Percentiles rank a stretch among this genome's conserved stretches.
These are phyloP conservation scores for Aphaenogaster floridana DNA, from an alignment of 1,140 invertebrate genomes.

Conservation along the genomic window DNA sequence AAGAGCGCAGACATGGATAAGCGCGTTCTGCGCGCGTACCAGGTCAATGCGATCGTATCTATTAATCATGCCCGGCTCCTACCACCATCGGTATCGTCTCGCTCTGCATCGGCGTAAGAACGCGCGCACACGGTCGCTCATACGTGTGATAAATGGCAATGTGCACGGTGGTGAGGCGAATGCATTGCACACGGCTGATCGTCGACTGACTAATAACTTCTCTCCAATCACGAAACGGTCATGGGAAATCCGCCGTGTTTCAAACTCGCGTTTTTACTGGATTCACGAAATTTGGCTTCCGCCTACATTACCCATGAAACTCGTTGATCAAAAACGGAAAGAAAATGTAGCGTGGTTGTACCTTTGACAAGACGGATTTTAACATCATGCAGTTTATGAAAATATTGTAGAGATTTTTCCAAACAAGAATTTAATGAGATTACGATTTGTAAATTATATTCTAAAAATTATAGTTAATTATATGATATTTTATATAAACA, in stretches of 20 bases:
- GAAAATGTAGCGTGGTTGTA: not conserved
- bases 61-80: constrained; percentile 72
- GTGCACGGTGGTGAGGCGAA: constrained; percentile 64
- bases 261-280: constrained; percentile 40
- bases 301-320: no score
- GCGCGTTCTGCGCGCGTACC: constrained; percentile 63
- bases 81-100: constrained; percentile 31
- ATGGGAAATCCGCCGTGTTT: constrained; percentile 66
- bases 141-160: constrained; percentile 77
- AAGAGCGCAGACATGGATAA: constrained; percentile 60
- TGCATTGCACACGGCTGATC: constrained; percentile 72
- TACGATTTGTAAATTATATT: not conserved
- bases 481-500: not conserved
- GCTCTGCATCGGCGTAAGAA: constrained; percentile 57
- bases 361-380: not conserved
- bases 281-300: constrained; percentile 16
- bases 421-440: not conserved
- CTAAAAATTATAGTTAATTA: not conserved
- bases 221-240: constrained; percentile 51
- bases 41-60: constrained; percentile 75
- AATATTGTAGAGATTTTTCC: not conserved
- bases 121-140: constrained; percentile 65
- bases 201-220: constrained; percentile 71
- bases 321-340: not conserved
- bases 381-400: not conserved